phyloP scores from a whole-genome alignment of 2,113 vertebrate species.

The Daboia siamensis region DNA sequence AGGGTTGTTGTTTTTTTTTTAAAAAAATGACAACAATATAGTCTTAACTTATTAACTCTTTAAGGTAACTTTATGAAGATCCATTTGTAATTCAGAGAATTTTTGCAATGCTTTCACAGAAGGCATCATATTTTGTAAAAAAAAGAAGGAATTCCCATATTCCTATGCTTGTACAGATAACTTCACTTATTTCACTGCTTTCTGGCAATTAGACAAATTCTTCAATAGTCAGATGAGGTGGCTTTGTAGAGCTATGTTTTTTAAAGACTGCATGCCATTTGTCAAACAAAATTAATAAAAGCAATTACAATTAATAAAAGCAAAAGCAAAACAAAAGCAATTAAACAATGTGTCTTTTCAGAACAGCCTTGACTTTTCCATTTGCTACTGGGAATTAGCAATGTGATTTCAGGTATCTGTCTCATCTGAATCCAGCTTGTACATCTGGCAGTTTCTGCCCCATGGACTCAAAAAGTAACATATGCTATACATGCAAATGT shows the following conservation, averaged over 20 bases:
- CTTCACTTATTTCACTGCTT: neutral
- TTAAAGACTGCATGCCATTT: neutral
- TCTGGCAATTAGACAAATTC: neutral
- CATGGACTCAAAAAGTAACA: neutral
- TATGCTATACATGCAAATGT: neutral
- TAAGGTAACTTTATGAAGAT: neutral
- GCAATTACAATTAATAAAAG: neutral
- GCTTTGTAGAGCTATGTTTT: neutral
- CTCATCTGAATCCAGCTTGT: neutral
- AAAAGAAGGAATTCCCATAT: neutral
- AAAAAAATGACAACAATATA: neutral
- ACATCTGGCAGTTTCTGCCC: neutral
- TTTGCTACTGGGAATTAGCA: neutral
- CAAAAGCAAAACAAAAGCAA: neutral
- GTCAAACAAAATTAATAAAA: neutral
- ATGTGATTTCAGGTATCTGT: neutral
- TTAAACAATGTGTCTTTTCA: neutral
- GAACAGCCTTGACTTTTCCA: neutral
- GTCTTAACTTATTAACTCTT: neutral
- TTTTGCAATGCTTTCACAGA: neutral
- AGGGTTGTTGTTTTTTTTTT: neutral
- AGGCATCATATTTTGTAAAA: neutral
- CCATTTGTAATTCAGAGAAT: neutral
- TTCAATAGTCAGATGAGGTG: neutral
- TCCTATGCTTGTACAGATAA: neutral